Conservation (phyloP, 2,113 vertebrate species). For the Litocranius walleri region DNA sequence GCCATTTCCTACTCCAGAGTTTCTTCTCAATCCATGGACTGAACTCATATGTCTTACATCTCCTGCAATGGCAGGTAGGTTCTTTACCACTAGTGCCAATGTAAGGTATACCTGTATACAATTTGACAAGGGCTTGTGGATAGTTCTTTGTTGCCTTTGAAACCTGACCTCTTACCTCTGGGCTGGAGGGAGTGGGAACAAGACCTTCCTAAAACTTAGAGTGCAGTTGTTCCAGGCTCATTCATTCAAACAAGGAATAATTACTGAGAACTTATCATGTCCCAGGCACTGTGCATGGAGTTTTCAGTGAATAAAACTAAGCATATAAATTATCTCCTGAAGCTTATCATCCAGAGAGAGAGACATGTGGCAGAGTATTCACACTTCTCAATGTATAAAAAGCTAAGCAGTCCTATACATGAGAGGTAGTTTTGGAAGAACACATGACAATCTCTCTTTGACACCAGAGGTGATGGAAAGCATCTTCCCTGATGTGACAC, state of each 20-base stretch:
- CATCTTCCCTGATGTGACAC: neutral
- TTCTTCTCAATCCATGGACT: neutral
- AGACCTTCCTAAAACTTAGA: neutral
- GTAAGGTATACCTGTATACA: neutral
- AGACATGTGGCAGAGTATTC: neutral
- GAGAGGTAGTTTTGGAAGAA: neutral
- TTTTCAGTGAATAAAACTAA: neutral
- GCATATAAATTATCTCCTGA: neutral
- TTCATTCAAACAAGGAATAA: neutral
- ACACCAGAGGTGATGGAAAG: neutral
- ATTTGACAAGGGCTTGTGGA: neutral
- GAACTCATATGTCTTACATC: neutral
- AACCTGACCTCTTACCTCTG: neutral
- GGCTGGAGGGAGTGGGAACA: rapidly evolving
- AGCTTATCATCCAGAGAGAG: neutral
- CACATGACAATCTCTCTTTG: neutral
- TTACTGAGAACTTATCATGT: neutral
- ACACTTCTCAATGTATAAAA: neutral
- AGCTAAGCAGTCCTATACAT: neutral
- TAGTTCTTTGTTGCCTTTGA: neutral
- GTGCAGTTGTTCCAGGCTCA: neutral
- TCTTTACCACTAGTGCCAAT: neutral
- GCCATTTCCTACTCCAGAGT: neutral
- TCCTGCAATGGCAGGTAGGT: neutral
- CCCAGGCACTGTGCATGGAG: neutral